phyloP scores from a whole-genome alignment of 1,140 invertebrate species.

The Tenebrio molitor region DNA sequence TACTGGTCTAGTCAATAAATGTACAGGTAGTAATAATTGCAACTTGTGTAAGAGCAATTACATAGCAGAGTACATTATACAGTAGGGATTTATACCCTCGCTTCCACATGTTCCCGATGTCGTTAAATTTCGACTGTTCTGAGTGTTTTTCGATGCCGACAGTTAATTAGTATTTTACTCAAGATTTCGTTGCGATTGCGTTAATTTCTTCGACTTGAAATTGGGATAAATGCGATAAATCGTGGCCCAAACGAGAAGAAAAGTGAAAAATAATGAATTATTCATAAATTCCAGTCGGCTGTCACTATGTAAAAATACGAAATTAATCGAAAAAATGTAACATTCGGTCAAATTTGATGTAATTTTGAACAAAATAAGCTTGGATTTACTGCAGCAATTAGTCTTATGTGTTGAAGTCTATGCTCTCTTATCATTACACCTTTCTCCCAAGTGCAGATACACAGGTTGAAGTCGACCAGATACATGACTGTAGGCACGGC shows the following conservation, averaged over 20 bases:
- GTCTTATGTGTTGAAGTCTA: conserved; percentile 9
- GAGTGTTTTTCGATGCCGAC: no score
- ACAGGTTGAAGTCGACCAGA: not conserved
- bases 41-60: conserved; percentile 22
- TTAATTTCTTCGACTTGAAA: not conserved
- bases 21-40: conserved; percentile 26
- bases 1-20: not conserved
- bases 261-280: conserved; percentile 18
- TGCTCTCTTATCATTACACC: conserved; percentile 27
- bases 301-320: no score
- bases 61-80: not conserved
- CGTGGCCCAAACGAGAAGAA: not conserved
- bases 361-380: conserved; percentile 15
- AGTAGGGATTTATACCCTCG: not conserved
- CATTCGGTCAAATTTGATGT: no score
- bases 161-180: no score
- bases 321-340: no score
- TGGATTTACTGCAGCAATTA: not conserved
- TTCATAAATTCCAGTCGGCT: conserved; percentile 14
- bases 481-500: not conserved
- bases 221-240: conserved; percentile 12
- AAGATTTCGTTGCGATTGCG: no score
- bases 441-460: conserved; percentile 32
- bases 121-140: no score
- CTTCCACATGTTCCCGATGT: not conserved